Evolutionary conservation across 1,140 invertebrate genomes (phyloP).

Genomic region (Heterodera schachtii): DNA sequence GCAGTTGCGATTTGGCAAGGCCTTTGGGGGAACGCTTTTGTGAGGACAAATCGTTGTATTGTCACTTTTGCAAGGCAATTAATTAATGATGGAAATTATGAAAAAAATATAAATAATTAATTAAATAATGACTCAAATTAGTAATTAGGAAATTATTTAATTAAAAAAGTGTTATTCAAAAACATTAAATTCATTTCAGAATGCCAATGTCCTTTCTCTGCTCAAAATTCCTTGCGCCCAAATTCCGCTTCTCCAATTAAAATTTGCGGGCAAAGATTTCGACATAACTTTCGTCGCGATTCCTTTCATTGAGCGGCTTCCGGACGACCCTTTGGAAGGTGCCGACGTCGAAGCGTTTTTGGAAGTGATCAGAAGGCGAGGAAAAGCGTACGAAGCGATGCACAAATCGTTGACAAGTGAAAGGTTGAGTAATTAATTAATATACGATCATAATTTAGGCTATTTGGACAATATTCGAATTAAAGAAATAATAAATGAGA

Average conservation of each 20-base stretch:
- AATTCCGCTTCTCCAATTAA: background rate
- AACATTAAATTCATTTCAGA: background rate
- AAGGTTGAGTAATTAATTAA: background rate
- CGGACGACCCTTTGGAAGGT: background rate
- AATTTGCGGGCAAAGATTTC: background rate
- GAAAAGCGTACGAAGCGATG: background rate
- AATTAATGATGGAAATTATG: too few relatives aligned
- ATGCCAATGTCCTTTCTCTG: background rate
- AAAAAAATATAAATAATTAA: background rate
- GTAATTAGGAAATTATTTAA: too few relatives aligned
- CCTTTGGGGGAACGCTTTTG: background rate
- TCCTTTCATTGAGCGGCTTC: background rate
- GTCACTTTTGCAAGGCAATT: background rate
- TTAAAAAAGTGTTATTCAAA: too few relatives aligned
- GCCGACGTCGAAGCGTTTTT: background rate
- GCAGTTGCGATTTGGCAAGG: background rate
- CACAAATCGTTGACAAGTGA: background rate
- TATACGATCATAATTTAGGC: background rate
- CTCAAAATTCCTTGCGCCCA: background rate
- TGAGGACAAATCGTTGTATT: background rate
- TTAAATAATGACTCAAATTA: too few relatives aligned
- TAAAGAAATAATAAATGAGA: background rate
- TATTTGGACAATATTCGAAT: background rate
- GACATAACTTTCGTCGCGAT: background rate
- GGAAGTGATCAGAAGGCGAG: background rate